Percentiles rank a stretch among this genome's conserved stretches.
Conservation (phyloP, 2,113 vertebrate species). For the Notarius lentiginosus region DNA sequence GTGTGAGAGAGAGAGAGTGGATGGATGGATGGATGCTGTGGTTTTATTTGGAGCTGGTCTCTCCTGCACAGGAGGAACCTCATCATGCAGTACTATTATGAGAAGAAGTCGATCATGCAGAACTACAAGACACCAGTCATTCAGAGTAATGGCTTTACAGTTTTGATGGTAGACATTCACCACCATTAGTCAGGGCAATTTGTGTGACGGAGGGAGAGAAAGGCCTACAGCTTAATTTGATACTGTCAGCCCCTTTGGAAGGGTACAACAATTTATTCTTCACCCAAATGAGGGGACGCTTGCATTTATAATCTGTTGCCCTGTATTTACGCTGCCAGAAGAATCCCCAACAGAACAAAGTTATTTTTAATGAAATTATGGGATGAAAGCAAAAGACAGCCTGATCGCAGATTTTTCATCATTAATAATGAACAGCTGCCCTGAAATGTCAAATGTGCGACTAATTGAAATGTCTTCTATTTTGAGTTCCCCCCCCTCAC, state of each 20-base stretch:
- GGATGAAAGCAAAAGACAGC: constrained; percentile 40
- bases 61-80: background rate
- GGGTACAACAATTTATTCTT: constrained; percentile 32
- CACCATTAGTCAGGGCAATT: constrained; percentile 1
- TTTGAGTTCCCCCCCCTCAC: background rate
- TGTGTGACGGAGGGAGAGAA: background rate
- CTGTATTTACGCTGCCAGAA: constrained; percentile 35
- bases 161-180: background rate
- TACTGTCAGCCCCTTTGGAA: constrained; percentile 18
- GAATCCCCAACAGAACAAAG: constrained; percentile 26
- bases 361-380: constrained; percentile 45
- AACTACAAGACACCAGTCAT: background rate
- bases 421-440: constrained; percentile 37
- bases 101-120: background rate
- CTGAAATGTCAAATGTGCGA: background rate
- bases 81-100: background rate
- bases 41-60: constrained; percentile 3
- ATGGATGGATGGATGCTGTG: background rate
- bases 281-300: constrained; percentile 14
- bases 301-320: constrained; percentile 38
- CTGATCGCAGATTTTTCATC: constrained; percentile 12
- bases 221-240: constrained; percentile 8
- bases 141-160: background rate
- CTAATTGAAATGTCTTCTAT: constrained; percentile 34
- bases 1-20: background rate